Evolutionary conservation across 2,113 vertebrate species (phyloP).

Genomic region (Heptranchias perlo): DNA sequence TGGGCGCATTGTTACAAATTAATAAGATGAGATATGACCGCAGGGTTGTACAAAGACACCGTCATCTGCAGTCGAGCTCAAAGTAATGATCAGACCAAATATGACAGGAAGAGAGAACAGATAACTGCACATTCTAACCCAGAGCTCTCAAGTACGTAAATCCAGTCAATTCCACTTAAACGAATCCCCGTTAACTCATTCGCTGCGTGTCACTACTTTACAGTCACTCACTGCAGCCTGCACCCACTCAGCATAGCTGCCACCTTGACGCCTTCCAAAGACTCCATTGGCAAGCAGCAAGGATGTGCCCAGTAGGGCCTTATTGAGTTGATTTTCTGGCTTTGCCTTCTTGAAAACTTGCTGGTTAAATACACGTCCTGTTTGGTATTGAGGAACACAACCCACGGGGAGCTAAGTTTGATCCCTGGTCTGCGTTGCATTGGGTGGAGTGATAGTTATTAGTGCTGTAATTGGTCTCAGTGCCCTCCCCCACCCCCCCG

Average conservation of each 20-base stretch:
- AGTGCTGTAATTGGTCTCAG: too few species aligned
- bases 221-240: background rate
- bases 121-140: slow-evolving; percentile 21
- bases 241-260: background rate
- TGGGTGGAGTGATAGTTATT: too few species aligned
- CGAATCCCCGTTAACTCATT: background rate
- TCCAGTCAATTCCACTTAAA: slow-evolving; percentile 25
- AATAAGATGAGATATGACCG: slow-evolving; percentile 3
- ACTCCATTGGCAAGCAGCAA: background rate
- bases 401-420: background rate
- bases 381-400: background rate
- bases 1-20: background rate
- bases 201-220: too few species aligned
- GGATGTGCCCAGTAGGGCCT: too few species aligned
- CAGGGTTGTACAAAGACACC: background rate
- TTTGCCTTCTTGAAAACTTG: too few species aligned
- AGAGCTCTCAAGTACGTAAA: slow-evolving; percentile 15
- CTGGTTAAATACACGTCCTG: background rate
- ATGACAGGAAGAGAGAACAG: slow-evolving; percentile 13
- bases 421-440: too few species aligned
- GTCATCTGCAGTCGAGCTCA: background rate
- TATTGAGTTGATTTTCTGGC: too few species aligned
- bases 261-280: background rate
- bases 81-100: background rate
- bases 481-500: too few species aligned